These are phyloP conservation scores for Thelaira solivaga DNA, from an alignment of 2,888 invertebrate species.

Conservation along the genomic window DNA sequence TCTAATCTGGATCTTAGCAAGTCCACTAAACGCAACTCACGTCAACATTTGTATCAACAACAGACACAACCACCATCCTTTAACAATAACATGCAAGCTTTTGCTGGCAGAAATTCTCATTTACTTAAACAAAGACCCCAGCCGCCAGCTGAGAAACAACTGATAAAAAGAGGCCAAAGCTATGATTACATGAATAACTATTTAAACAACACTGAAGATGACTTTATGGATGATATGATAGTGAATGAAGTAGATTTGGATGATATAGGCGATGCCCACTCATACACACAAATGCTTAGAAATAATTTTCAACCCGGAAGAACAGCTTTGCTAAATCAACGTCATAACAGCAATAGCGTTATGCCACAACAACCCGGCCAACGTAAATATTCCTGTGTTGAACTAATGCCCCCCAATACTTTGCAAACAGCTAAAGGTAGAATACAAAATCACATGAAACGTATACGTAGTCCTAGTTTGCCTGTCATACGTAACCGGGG, in stretches of 20 bases:
- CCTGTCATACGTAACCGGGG: conserved; percentile 80
- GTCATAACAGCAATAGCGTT: conserved; percentile 63
- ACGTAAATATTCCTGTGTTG: conserved; percentile 66
- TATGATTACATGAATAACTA: conserved; percentile 70
- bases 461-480: conserved; percentile 82
- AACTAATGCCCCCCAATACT: conserved; percentile 69
- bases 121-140: conserved; percentile 5
- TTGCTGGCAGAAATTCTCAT: not conserved
- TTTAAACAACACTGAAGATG: conserved; percentile 61
- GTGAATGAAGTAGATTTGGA: conserved; percentile 70
- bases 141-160: conserved; percentile 47
- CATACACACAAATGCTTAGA: conserved; percentile 64
- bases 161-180: conserved; percentile 66
- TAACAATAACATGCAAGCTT: conserved; percentile 24
- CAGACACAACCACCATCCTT: conserved; percentile 24
- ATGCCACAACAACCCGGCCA: conserved; percentile 63
- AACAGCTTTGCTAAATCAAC: conserved; percentile 66
- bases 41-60: conserved; percentile 63
- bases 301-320: conserved; percentile 67
- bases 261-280: conserved; percentile 63
- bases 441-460: conserved; percentile 68
- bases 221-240: conserved; percentile 39
- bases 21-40: conserved; percentile 62
- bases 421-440: conserved; percentile 73
- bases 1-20: conserved; percentile 75